Base-by-base conservation (phyloP, 2,113 vertebrate genomes). In the Tamias sibiricus region DNA sequence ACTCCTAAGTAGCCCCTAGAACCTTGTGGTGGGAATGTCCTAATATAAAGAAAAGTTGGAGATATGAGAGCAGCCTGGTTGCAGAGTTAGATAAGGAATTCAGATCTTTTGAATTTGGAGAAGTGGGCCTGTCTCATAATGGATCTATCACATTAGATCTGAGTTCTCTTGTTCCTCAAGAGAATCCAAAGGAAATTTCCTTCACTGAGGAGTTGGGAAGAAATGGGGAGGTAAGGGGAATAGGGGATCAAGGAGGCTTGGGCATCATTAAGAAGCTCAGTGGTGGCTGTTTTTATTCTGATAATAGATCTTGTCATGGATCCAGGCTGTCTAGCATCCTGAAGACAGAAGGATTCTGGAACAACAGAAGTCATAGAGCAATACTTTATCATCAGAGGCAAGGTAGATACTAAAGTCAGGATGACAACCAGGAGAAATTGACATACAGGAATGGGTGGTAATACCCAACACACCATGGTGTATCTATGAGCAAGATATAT, bases 1-100 rank as follows among this genome's bases (percentile, higher is more conserved):
- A 85, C 30, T 88, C 87, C 40, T 94, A 30, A 91, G 83, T 62
- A n/a, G 52, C 19, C 22, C 66, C 40, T 74, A 74, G 32, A 77
- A 47, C 66, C 52, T 79, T 47, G 28, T 75, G 35, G 32, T 2
- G 1, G 8, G 44, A 54, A 52, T 13, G 2, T 68, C 16, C 80
- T 79, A 80, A 17, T 9, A 37, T 69, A 80, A 72, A 62, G n/a
- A 57, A 47, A 54, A 47, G 72, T 17, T 64, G 19, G 35, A 79
- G 26, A n/a, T 84, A 3, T 22, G 35, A 95, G 16, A 66, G 16
- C 35, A 71, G 32, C 20, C 42, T 87, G 10, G 13, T 62, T 69
- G 64, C 2, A 72, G 68, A n/a, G 57, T 72, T 54, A 90, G 69
- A 80, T 49, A 49, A 66, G 24, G 47, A 16, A 49, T 76, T 76